phyloP scores from a whole-genome alignment of 2,888 invertebrate genomes.

The Erannis defoliaria region DNA sequence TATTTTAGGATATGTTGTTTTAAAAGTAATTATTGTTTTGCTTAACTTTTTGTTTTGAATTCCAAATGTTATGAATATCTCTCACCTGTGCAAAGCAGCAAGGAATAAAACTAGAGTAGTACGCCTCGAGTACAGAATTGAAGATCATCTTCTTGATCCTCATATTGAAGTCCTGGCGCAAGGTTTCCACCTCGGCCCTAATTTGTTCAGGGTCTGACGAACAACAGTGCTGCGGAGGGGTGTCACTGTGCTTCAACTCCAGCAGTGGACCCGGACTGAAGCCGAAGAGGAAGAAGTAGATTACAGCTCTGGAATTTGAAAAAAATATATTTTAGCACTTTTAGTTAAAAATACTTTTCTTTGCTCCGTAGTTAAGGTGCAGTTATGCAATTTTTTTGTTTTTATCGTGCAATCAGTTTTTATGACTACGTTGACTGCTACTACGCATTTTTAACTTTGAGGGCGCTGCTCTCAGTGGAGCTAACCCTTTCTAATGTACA shows the following conservation, averaged over 20 bases:
- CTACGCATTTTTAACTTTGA: too few relatives aligned
- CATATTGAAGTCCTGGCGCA: conserved; percentile 95
- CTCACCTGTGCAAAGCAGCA: conserved; percentile 95
- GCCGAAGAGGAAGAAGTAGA: conserved; percentile 94
- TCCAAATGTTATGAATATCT: too few relatives aligned
- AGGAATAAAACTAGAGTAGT: conserved; percentile 95
- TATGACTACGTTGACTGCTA: too few relatives aligned
- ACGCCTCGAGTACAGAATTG: conserved; percentile 93
- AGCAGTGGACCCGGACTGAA: conserved; percentile 92
- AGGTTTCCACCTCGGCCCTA: conserved; percentile 93
- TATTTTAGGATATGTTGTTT: too few relatives aligned
- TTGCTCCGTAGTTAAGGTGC: too few relatives aligned
- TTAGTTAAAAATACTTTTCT: neutral
- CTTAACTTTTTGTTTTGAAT: too few relatives aligned
- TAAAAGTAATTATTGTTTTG: too few relatives aligned
- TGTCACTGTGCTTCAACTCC: conserved; percentile 84
- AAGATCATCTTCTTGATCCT: conserved; percentile 96
- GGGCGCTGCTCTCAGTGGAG: too few relatives aligned
- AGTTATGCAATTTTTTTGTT: too few relatives aligned
- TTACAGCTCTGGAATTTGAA: conserved; percentile 86
- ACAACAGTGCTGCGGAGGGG: conserved; percentile 92
- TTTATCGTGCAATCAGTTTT: too few relatives aligned
- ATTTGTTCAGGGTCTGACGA: conserved; percentile 90
- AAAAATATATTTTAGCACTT: neutral
- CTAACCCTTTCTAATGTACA: too few relatives aligned